Conservation (phyloP, 2,888 invertebrate genomes). For the Dynastes tityus region DNA sequence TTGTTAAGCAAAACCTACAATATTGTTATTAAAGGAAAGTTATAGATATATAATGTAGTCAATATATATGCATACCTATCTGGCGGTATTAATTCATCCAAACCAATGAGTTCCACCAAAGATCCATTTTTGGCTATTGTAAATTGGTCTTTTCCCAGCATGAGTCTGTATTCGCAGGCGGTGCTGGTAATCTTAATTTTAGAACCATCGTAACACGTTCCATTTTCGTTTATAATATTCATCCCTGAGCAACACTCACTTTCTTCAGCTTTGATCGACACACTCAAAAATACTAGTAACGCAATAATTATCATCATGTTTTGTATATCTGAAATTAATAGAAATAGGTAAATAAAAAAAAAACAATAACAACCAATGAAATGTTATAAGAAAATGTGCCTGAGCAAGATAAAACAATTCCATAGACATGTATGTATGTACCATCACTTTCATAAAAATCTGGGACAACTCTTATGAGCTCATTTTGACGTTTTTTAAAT, state of each 20-base stretch:
- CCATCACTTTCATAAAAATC: too few species aligned
- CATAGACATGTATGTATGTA: too few species aligned
- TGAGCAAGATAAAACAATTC: background rate
- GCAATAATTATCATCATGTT: background rate
- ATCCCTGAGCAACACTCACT: slow-evolving; percentile 11
- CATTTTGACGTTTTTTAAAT: too few species aligned
- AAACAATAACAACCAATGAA: background rate
- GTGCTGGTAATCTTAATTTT: slow-evolving; percentile 19
- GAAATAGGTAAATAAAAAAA: background rate
- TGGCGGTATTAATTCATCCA: slow-evolving; percentile 25
- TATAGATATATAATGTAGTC: background rate
- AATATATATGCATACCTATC: slow-evolving; percentile 6
- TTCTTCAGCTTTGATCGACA: slow-evolving; percentile 1
- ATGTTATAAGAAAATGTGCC: background rate
- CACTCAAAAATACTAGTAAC: background rate
- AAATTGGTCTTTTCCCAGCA: slow-evolving; percentile 27
- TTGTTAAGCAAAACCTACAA: slow-evolving; percentile 66
- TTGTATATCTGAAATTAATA: too few species aligned
- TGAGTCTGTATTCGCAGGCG: slow-evolving; percentile 32
- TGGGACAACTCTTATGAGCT: too few species aligned
- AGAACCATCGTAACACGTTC: slow-evolving; percentile 36
- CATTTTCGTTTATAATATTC: slow-evolving; percentile 21
- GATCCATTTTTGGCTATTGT: slow-evolving; percentile 39
- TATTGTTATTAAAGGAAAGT: background rate
- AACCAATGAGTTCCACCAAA: slow-evolving; percentile 18